Base-by-base conservation (phyloP, 2,888 invertebrate genomes). In the Pheosia gnoma region DNA sequence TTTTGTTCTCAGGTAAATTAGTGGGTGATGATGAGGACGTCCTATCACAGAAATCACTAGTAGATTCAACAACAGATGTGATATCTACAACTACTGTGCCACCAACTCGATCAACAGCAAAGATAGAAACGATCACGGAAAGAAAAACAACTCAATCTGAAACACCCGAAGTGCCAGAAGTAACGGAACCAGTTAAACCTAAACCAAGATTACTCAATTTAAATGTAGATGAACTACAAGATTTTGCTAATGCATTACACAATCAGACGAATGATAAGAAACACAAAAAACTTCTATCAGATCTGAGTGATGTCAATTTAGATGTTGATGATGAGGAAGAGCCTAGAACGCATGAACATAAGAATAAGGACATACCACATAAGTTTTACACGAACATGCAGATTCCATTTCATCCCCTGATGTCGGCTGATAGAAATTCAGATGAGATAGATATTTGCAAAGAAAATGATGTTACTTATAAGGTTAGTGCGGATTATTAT, bases 291-390 rank as follows among this genome's bases (percentile, higher is more conserved):
- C 74, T 72, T 59, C 69, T 93, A 52, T 85, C 93, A 49, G 97
- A 97, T 85, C 90, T 97, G n/a, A 97, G 97, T 82, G 96, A 97
- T 84, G 96, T 97, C 36, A 96, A 95, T 75, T 95, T 97, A 93
- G 96, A 96, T 51, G 88, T 94, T 65, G 95, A 96, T 59, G 96
- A 95, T 11, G 90, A 90, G 1, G 91, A 90, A 11, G 75, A 80
- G 3, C 72, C 83, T 0, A 82, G 80, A 61, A 64, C 83, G 49
- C 65, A 69, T 38, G 83, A 83, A 0, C 67, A 74, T n/a, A 85
- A 85, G 60, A 77, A 75, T 59, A 82, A 83, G 53, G 83, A 84
- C 4, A 84, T 91, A 25, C 73, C 88, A n/a, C 90, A 92, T 66
- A 91, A 90, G 68, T 92, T 93, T 66, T 93, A 86, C 65, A 75